A percentile compares a stretch with the other conserved stretches of the same genome.
These are phyloP conservation scores for Platyrinchus mystaceus DNA, from an alignment of 2,797 vertebrate species.

Conservation along the genomic window DNA sequence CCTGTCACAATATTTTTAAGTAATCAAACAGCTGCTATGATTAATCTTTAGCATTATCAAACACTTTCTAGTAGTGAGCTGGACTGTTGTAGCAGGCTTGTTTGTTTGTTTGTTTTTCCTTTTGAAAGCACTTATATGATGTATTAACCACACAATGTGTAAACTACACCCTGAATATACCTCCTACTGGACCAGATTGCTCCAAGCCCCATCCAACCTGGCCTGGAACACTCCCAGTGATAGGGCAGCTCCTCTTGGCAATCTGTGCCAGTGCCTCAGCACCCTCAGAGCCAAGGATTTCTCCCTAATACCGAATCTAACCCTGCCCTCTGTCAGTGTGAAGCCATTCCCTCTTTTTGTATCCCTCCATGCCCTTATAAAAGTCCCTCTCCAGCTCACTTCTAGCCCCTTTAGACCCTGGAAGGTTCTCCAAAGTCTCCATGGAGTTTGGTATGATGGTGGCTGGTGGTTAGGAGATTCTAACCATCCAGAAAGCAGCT, in stretches of 20 bases:
- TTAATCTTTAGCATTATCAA: not conserved
- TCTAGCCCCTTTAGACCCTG: not conserved
- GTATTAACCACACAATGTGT: not conserved
- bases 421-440: not conserved
- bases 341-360: not conserved
- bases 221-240: not conserved
- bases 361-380: not conserved
- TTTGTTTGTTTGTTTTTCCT: not conserved
- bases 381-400: not conserved
- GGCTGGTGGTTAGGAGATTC: not conserved
- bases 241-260: not conserved
- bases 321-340: not conserved
- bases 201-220: not conserved
- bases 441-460: not conserved
- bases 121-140: fast-evolving
- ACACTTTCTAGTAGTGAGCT: not conserved
- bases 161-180: not conserved
- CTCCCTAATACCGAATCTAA: not conserved
- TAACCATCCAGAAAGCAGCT: too few species aligned
- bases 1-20: not conserved
- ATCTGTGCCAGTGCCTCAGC: fast-evolving
- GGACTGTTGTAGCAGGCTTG: not conserved
- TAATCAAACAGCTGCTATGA: not conserved
- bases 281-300: fast-evolving
- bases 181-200: not conserved